These are phyloP conservation scores for Enhydra lutris DNA, from an alignment of 2,113 vertebrate species.

Conservation along the genomic window DNA sequence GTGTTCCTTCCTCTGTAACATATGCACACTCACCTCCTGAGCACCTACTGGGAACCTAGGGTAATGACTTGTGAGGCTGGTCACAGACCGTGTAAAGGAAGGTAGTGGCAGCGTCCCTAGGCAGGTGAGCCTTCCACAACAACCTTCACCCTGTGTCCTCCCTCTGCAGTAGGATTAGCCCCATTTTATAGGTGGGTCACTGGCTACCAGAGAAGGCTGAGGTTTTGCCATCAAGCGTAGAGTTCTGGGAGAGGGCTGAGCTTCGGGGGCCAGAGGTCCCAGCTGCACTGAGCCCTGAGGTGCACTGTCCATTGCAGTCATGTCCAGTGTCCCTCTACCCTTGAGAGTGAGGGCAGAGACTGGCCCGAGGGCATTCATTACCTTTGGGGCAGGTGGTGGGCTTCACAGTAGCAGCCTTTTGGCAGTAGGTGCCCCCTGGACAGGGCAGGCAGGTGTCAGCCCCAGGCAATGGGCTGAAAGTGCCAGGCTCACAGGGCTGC, in stretches of 20 bases:
- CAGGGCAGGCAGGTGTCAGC: constrained; percentile 86
- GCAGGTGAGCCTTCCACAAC: rapidly evolving
- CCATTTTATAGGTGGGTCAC: not conserved
- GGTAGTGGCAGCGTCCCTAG: no score
- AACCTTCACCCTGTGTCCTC: no score
- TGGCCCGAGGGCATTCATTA: constrained; percentile 64
- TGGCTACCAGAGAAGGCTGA: not conserved
- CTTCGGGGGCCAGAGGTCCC: no score
- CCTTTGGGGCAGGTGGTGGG: constrained; percentile 87
- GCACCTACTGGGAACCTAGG: not conserved
- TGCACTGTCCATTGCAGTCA: not conserved
- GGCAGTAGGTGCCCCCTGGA: constrained; percentile 85
- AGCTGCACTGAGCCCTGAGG: not conserved
- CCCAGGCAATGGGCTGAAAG: constrained; percentile 86
- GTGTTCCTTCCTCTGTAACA: not conserved
- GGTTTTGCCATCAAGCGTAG: not conserved
- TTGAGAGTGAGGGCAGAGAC: not conserved
- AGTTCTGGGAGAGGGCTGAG: not conserved
- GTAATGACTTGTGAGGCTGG: rapidly evolving
- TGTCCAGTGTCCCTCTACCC: not conserved
- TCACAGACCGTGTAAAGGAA: not conserved
- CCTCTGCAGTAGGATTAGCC: not conserved
- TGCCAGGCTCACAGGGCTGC: constrained; percentile 90
- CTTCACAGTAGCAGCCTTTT: constrained; percentile 80
- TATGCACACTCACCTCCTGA: not conserved